Percentiles rank a stretch among this genome's conserved stretches.
Evolutionary conservation across 2,113 vertebrate genomes (phyloP).

Genomic region (Galbula dea): DNA sequence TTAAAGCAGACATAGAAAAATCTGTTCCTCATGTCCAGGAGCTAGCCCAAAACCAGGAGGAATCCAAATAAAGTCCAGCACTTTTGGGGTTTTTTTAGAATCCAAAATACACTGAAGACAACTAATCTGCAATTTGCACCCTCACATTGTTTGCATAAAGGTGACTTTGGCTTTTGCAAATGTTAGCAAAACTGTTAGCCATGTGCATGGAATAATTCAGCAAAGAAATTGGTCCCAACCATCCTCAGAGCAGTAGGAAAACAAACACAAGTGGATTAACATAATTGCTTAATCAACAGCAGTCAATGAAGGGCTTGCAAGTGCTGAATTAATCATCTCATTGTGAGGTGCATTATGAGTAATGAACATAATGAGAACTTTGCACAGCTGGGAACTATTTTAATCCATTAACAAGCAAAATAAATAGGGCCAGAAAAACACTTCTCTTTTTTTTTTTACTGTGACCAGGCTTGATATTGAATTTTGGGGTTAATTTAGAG

Average conservation of each 20-base stretch:
- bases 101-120: not conserved
- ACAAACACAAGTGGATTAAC: slow-evolving; percentile 85
- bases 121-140: slow-evolving; percentile 34
- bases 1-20: not conserved
- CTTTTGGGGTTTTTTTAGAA: not conserved
- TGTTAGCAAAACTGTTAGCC: slow-evolving; percentile 16
- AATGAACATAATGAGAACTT: slow-evolving; percentile 82
- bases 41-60: not conserved
- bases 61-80: not conserved
- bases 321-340: slow-evolving; percentile 87
- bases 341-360: slow-evolving; percentile 82
- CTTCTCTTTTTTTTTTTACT: slow-evolving; percentile 8
- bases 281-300: slow-evolving; percentile 85
- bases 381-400: slow-evolving; percentile 90
- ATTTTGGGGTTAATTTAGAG: slow-evolving; percentile 23
- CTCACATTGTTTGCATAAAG: not conserved
- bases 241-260: slow-evolving; percentile 75
- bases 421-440: slow-evolving; percentile 81
- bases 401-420: slow-evolving; percentile 87
- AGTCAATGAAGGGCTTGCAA: slow-evolving; percentile 65
- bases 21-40: not conserved
- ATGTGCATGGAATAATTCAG: slow-evolving; percentile 52
- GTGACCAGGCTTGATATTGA: slow-evolving; percentile 33
- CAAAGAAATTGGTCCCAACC: slow-evolving; percentile 68
- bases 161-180: slow-evolving; percentile 14